Evolutionary conservation across 2,113 vertebrate species (phyloP).

Genomic region (Delphinapterus leucas): DNA sequence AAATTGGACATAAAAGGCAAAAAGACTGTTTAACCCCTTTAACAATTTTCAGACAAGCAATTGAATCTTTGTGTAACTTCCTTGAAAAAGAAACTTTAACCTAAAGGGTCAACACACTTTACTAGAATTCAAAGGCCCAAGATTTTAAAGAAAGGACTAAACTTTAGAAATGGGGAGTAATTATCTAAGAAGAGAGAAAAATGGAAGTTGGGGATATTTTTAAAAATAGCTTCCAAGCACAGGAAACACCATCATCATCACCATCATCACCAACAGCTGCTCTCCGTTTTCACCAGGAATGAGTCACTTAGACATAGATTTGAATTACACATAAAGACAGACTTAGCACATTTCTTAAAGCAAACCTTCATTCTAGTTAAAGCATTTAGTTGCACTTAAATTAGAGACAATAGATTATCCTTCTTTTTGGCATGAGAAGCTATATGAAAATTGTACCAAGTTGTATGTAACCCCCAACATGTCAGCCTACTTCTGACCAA

Average conservation of each 20-base stretch:
- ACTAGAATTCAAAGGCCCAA: background rate
- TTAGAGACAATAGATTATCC: background rate
- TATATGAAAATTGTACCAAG: background rate
- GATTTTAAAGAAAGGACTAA: background rate
- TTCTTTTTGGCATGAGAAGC: background rate
- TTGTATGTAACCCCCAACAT: background rate
- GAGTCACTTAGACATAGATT: background rate
- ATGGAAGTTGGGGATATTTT: background rate
- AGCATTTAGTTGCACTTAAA: background rate
- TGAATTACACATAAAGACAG: background rate
- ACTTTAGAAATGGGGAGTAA: constrained; percentile 35
- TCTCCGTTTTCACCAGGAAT: background rate
- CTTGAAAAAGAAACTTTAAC: constrained; percentile 32
- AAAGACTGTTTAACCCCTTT: background rate
- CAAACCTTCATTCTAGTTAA: background rate
- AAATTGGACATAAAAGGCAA: background rate
- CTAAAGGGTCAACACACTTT: background rate
- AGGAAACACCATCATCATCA: background rate
- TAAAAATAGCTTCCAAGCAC: background rate
- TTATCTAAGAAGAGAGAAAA: constrained; percentile 7
- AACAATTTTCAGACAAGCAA: background rate
- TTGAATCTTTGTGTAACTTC: background rate
- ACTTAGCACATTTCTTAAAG: background rate
- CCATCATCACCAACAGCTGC: background rate
- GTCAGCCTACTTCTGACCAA: background rate